These are phyloP conservation scores for Hydrolagus colliei DNA, from an alignment of 2,797 vertebrate genomes.

Conservation along the genomic window DNA sequence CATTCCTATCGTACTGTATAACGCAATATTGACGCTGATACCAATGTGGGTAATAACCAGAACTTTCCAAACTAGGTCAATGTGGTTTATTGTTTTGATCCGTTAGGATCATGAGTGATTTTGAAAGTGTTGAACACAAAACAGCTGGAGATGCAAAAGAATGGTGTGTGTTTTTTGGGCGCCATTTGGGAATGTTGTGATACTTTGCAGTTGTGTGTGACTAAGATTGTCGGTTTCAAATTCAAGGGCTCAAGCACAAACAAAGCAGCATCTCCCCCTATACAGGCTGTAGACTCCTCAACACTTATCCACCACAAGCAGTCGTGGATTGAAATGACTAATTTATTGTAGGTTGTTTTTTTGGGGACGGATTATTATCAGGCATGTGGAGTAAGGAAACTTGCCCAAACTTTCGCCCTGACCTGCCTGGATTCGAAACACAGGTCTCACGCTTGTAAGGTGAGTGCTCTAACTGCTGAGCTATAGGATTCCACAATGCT, in stretches of 20 bases:
- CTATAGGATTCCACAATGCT: neutral
- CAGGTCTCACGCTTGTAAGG: no score
- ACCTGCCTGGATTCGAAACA: no score
- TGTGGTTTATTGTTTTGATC: slow-evolving; percentile 24
- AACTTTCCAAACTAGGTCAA: neutral
- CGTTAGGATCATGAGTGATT: slow-evolving; percentile 18
- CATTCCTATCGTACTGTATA: neutral
- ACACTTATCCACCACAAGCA: no score
- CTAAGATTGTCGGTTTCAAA: neutral
- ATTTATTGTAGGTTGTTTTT: neutral
- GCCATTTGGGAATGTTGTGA: neutral
- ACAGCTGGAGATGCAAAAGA: neutral
- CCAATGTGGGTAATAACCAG: slow-evolving; percentile 1
- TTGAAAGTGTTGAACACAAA: slow-evolving; percentile 3
- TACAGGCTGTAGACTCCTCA: neutral
- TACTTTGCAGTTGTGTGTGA: neutral
- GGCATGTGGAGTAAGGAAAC: no score
- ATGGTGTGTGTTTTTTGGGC: neutral
- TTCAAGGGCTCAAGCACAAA: neutral
- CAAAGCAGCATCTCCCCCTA: neutral
- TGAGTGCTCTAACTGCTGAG: no score
- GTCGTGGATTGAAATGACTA: no score
- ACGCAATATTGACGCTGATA: slow-evolving; percentile 3
- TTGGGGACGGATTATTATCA: no score
- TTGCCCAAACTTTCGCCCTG: no score